Evolutionary conservation across 2,113 vertebrate genomes (phyloP), one percentile per base, ranked within the genome.

Genomic region (Osmerus eperlanus): DNA sequence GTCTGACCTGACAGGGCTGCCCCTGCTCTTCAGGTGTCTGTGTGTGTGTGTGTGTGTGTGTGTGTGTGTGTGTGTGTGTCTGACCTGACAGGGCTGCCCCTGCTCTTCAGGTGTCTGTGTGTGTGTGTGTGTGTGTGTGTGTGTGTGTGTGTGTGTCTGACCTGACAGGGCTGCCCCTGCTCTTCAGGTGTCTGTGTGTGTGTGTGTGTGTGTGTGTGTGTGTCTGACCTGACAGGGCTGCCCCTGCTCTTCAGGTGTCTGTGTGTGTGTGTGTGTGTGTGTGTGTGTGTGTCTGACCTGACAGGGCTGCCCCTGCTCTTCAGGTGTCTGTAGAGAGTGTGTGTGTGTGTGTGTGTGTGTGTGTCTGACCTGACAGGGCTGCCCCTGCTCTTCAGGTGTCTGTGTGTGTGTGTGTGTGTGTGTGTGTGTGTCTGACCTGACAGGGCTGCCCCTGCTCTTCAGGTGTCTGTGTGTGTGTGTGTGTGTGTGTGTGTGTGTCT

Each of bases 191-290:
- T 65, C 25, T 25, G 19, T 56, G 15, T 58, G n/a, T n/a, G n/a
- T n/a, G n/a, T n/a, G n/a, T n/a, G n/a, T n/a, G 18, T 65, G 18
- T 58, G 12, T 59, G n/a, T 62, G 36, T 60, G 16, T 70, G 16
- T 3, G 21, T 74, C 88, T 82, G 79, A 95, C 94, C 85, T 90
- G 56, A 83, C 82, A 0, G 90, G 89, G 67, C 88, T 90, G 0
- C 79, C 84, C 68, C 90, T 88, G 88, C 92, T 93, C 83, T 89
- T 89, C 83, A 96, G 84, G 1, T 88, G 89, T 65, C 89, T 89
- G 71, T 95, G 94, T n/a, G n/a, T n/a, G n/a, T n/a, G n/a, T n/a
- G n/a, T n/a, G 68, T 95, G 91, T 1, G 25, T 25, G 25, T 25
- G 25, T 25, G 25, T 25, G 25, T 25, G 25, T 25, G 25, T 25